Conservation (phyloP, 2,888 invertebrate genomes). For the Neria commutata region DNA sequence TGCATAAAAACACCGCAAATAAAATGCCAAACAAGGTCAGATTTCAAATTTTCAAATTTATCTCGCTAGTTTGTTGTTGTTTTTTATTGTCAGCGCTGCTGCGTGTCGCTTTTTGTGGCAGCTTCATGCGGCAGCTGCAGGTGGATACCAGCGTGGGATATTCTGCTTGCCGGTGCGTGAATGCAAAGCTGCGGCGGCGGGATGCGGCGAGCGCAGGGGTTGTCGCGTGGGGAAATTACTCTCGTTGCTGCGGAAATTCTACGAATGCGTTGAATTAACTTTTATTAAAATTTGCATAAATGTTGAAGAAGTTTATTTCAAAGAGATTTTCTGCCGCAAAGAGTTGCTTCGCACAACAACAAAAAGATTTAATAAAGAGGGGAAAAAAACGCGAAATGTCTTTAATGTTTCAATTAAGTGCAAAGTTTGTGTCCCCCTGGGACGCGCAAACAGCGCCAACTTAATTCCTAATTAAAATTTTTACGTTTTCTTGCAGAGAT, state of each 20-base stretch:
- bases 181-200: not conserved
- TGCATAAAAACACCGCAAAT: conserved; percentile 33
- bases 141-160: no score
- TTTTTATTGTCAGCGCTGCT: not conserved
- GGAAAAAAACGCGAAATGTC: not conserved
- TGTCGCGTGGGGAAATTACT: not conserved
- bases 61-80: not conserved
- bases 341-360: not conserved
- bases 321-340: conserved; percentile 17
- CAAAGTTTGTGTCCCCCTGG: conserved; percentile 6
- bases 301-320: no score
- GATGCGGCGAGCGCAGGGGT: not conserved
- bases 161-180: not conserved
- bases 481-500: conserved; percentile 70
- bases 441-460: not conserved
- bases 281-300: conserved; percentile 41
- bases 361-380: not conserved
- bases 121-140: not conserved
- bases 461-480: conserved; percentile 9
- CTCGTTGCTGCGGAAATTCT: conserved; percentile 7
- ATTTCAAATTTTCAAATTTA: conserved; percentile 43
- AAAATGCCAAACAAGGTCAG: conserved; percentile 41
- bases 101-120: no score
- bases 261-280: conserved; percentile 7
- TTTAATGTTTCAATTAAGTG: conserved; percentile 16